Evolutionary conservation across 1,140 invertebrate species (phyloP).

Genomic region (Drosophila bipectinata): DNA sequence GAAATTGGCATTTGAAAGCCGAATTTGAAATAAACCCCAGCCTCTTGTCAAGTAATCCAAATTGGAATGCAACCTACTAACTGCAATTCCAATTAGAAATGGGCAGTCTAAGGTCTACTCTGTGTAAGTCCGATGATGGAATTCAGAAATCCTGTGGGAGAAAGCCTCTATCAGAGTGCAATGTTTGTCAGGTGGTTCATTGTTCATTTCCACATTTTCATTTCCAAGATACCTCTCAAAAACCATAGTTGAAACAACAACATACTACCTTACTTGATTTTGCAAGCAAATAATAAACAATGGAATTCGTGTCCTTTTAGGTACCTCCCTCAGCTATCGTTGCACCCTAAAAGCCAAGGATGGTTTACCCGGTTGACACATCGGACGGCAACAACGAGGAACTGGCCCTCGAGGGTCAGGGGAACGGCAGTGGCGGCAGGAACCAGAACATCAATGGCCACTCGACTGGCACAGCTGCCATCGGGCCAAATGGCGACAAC

Average conservation of each 20-base stretch:
- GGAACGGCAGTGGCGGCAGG: constrained; percentile 21
- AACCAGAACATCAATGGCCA: neutral
- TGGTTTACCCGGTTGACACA: constrained; percentile 33
- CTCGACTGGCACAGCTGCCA: constrained; percentile 6
- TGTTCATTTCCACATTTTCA: constrained; percentile 4
- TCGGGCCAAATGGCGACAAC: constrained; percentile 19
- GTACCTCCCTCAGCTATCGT: constrained; percentile 1
- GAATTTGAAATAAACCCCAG: constrained; percentile 8
- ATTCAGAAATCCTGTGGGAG: neutral
- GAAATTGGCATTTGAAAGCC: constrained; percentile 11
- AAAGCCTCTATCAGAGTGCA: neutral
- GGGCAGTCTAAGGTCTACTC: neutral
- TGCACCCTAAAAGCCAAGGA: constrained; percentile 2
- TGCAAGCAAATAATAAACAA: constrained; percentile 28
- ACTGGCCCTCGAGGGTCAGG: constrained; percentile 42
- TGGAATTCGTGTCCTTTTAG: constrained; percentile 26
- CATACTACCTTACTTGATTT: neutral
- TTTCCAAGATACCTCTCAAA: neutral
- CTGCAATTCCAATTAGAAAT: constrained; percentile 18
- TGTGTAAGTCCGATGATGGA: neutral
- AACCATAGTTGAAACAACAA: neutral
- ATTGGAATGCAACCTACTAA: constrained; percentile 19
- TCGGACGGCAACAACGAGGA: constrained; percentile 46
- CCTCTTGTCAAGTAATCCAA: neutral
- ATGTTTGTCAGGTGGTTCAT: neutral